Evolutionary conservation across 2,888 invertebrate genomes (phyloP).

Genomic region (Thereva unica): DNA sequence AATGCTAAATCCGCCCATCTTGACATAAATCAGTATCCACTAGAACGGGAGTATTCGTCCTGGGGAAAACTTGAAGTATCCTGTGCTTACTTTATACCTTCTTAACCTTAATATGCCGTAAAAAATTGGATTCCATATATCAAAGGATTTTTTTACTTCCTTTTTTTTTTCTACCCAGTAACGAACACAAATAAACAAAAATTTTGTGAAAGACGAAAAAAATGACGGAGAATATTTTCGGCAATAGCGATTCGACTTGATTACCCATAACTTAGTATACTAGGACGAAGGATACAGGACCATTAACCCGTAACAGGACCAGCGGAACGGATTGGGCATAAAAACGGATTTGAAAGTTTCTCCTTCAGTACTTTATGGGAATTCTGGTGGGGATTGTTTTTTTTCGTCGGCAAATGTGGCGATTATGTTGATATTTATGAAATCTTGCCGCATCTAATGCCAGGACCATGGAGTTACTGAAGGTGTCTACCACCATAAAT

Average conservation of each 20-base stretch:
- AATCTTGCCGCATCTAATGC: constrained; percentile 28
- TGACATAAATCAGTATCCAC: constrained; percentile 11
- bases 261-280: constrained; percentile 10
- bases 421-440: constrained; percentile 30
- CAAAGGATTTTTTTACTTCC: constrained; percentile 31
- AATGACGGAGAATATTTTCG: constrained; percentile 16
- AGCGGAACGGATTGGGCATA: constrained; percentile 25
- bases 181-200: neutral
- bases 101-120: constrained; percentile 37
- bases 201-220: neutral
- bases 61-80: constrained; percentile 8
- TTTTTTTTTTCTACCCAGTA: too few species aligned
- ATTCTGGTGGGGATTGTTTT: neutral
- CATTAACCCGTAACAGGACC: constrained; percentile 26
- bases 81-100: constrained; percentile 29
- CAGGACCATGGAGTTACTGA: neutral
- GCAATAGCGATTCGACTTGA: constrained; percentile 8
- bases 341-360: constrained; percentile 26
- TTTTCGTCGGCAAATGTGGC: constrained; percentile 6
- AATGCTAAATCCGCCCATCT: constrained; percentile 24
- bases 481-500: too few species aligned
- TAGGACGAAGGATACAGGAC: constrained; percentile 4
- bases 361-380: neutral
- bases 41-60: neutral
- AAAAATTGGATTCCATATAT: constrained; percentile 34